These are phyloP conservation scores for Lagodon rhomboides DNA, from an alignment of 2,797 vertebrate species.

Conservation along the genomic window DNA sequence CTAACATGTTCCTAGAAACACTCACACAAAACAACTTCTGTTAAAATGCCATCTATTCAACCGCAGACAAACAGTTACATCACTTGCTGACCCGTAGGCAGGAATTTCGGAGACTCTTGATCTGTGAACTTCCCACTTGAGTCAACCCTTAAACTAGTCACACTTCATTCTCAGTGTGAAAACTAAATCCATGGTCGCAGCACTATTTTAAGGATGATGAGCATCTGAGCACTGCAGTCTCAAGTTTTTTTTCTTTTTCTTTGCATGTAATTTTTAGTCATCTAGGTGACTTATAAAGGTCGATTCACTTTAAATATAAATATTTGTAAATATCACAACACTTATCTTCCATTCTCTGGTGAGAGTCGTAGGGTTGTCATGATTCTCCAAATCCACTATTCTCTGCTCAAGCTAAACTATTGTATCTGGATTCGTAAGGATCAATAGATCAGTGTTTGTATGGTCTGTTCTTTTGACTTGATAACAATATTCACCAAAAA, in stretches of 20 bases:
- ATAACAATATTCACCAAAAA: too few relatives aligned
- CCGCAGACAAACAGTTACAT: slow-evolving; percentile 16
- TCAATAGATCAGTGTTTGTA: too few relatives aligned
- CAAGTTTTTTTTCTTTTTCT: not conserved
- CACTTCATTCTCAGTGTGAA: slow-evolving; percentile 1
- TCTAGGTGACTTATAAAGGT: not conserved
- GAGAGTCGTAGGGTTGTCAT: not conserved
- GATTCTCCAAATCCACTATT: too few relatives aligned
- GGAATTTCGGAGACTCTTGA: slow-evolving; percentile 3
- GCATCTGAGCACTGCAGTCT: slow-evolving; percentile 15
- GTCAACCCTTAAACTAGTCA: not conserved
- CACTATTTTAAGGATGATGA: not conserved
- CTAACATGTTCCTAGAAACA: slow-evolving; percentile 53
- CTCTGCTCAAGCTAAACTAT: too few relatives aligned
- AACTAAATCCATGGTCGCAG: not conserved
- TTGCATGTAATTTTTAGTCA: slow-evolving; percentile 6
- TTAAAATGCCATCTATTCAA: slow-evolving; percentile 43
- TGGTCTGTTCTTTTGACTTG: too few relatives aligned
- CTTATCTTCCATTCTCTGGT: slow-evolving; percentile 17
- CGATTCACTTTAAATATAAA: slow-evolving; percentile 2
- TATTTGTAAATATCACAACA: not conserved
- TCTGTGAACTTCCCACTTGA: not conserved
- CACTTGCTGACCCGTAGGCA: slow-evolving; percentile 9
- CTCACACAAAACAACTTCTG: slow-evolving; percentile 33
- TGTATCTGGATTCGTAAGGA: too few relatives aligned